These are phyloP conservation scores for Xanthia togata DNA, from an alignment of 2,888 invertebrate genomes.

Conservation along the genomic window DNA sequence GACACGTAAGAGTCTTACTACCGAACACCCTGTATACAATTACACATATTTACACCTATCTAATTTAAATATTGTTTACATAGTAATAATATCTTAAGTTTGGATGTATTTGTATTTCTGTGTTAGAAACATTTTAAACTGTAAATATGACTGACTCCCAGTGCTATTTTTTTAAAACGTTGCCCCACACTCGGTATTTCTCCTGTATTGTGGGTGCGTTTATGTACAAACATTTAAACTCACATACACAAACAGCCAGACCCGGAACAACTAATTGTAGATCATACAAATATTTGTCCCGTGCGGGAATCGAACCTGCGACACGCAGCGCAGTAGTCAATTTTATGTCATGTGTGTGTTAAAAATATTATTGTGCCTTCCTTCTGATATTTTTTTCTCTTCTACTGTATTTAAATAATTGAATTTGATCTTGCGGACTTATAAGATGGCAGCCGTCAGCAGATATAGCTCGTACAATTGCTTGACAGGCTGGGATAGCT, in stretches of 20 bases:
- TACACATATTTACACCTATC: background rate
- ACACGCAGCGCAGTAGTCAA: too few species aligned
- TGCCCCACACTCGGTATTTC: too few species aligned
- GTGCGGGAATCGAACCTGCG: too few species aligned
- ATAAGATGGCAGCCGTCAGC: constrained; percentile 92
- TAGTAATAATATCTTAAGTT: background rate
- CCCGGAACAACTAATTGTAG: too few species aligned
- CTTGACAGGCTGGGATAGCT: constrained; percentile 97
- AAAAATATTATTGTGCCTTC: background rate
- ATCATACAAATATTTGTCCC: too few species aligned
- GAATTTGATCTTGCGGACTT: constrained; percentile 1
- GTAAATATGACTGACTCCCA: background rate
- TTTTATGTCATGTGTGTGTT: background rate
- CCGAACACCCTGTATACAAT: too few species aligned
- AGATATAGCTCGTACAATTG: constrained; percentile 97
- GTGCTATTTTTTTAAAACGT: background rate
- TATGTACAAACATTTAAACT: too few species aligned
- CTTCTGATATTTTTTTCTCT: background rate
- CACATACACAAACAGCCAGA: too few species aligned
- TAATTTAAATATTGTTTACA: background rate
- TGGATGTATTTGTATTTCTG: background rate
- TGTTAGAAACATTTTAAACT: background rate
- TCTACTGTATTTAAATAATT: background rate
- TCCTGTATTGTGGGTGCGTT: too few species aligned
- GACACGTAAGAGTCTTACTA: too few species aligned